Percentiles rank a stretch among this genome's conserved stretches.
phyloP scores from a whole-genome alignment of 2,113 vertebrate species.

The Gavia stellata region DNA sequence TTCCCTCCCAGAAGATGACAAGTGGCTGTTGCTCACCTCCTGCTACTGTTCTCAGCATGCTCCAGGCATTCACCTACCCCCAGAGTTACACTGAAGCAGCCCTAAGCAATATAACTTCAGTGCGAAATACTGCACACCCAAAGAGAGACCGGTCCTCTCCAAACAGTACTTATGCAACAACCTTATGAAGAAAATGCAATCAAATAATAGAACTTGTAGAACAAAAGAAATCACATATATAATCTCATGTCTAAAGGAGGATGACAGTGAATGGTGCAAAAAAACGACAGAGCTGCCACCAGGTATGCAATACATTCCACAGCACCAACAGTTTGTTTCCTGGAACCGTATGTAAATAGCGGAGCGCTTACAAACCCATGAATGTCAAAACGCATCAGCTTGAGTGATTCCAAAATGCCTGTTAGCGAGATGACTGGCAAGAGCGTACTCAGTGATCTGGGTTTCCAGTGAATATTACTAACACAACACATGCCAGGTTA shows the following conservation, averaged over 20 bases:
- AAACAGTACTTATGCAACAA: background rate
- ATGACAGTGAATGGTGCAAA: constrained; percentile 46
- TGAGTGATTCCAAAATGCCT: background rate
- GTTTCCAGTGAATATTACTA: constrained; percentile 67
- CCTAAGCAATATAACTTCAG: background rate
- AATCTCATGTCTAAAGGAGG: constrained; percentile 37
- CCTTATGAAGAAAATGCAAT: background rate
- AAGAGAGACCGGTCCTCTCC: background rate
- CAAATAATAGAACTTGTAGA: background rate
- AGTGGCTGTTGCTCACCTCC: background rate
- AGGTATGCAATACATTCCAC: constrained; percentile 42
- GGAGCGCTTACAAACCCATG: constrained; percentile 18
- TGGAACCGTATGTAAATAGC: constrained; percentile 16
- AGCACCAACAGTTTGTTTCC: constrained; percentile 66
- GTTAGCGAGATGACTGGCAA: background rate
- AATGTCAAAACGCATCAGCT: constrained; percentile 9
- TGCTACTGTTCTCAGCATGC: background rate
- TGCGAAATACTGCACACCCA: background rate
- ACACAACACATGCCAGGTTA: constrained; percentile 44
- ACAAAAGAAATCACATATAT: constrained; percentile 12
- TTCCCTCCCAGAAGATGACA: background rate
- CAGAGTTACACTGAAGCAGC: background rate
- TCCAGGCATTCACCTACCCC: background rate
- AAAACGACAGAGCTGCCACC: constrained; percentile 19
- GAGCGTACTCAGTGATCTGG: constrained; percentile 21